A percentile compares a stretch with the other conserved stretches of the same genome.
Evolutionary conservation across 2,888 invertebrate species (phyloP).

Genomic region (Synanthedon andrenaeformis): DNA sequence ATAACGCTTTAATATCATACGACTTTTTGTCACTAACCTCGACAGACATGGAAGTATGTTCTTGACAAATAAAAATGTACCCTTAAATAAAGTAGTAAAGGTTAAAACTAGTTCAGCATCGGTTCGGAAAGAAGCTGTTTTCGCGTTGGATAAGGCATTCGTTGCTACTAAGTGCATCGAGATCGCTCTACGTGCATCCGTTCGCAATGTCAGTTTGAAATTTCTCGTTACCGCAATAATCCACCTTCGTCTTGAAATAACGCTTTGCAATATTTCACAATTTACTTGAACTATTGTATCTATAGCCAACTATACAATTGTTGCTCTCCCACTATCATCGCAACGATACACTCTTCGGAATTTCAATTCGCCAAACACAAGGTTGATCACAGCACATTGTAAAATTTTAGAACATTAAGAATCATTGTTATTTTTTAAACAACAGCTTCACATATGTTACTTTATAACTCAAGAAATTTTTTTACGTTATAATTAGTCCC

Average conservation of each 20-base stretch:
- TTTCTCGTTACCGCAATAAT: constrained; percentile 65
- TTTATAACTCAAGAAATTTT: no score
- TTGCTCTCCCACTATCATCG: no score
- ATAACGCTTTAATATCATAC: constrained; percentile 14
- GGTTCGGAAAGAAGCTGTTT: background rate
- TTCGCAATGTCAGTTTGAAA: constrained; percentile 59
- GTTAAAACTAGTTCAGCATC: background rate
- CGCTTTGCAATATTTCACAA: constrained; percentile 50
- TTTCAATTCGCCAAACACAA: no score
- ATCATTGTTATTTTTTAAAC: no score
- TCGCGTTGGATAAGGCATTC: constrained; percentile 9
- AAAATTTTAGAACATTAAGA: no score
- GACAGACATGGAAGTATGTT: background rate
- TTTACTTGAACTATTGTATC: constrained; percentile 14
- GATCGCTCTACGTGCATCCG: constrained; percentile 61
- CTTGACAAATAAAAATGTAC: background rate
- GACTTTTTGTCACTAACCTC: constrained; percentile 13
- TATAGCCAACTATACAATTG: no score
- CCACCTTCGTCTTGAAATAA: constrained; percentile 45
- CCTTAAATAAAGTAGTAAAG: background rate
- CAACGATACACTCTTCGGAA: no score
- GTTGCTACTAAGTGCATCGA: constrained; percentile 52
- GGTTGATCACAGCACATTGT: no score
- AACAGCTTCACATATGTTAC: no score
- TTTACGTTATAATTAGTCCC: no score